Evolutionary conservation across 2,113 vertebrate species (phyloP).

Genomic region (Trinectes maculatus): DNA sequence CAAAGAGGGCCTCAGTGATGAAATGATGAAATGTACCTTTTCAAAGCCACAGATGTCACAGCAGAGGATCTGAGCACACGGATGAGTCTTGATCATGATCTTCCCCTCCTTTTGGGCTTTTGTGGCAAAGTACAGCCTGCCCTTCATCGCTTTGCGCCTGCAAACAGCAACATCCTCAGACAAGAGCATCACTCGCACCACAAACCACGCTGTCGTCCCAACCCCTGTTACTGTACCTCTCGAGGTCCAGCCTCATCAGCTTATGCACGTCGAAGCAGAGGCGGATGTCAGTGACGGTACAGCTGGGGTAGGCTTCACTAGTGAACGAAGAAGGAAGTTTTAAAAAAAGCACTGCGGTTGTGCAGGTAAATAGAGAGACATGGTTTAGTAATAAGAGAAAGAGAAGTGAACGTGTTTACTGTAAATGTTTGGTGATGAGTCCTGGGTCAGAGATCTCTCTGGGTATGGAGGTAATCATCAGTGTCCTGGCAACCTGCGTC

Average conservation of each 20-base stretch:
- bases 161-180: slow-evolving; percentile 34
- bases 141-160: slow-evolving; percentile 97
- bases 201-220: background rate
- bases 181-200: slow-evolving; percentile 1
- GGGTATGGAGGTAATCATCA: slow-evolving; percentile 94
- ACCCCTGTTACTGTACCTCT: slow-evolving; percentile 82
- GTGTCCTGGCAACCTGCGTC: slow-evolving; percentile 87
- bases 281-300: slow-evolving; percentile 91
- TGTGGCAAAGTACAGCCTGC: slow-evolving; percentile 91
- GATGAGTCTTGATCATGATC: slow-evolving; percentile 93
- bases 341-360: background rate
- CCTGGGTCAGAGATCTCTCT: slow-evolving; percentile 92
- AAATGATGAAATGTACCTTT: slow-evolving; percentile 80
- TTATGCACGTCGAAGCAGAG: slow-evolving; percentile 92
- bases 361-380: background rate
- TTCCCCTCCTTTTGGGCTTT: slow-evolving; percentile 92
- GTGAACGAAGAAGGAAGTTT: slow-evolving; percentile 36
- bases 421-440: slow-evolving; percentile 94
- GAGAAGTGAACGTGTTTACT: slow-evolving; percentile 83
- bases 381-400: slow-evolving; percentile 15
- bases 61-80: slow-evolving; percentile 91
- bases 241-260: slow-evolving; percentile 90
- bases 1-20: background rate
- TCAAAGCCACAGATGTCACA: slow-evolving; percentile 92
- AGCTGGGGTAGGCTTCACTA: slow-evolving; percentile 97